Conservation (phyloP, 2,888 invertebrate genomes). For the Ectemnius lituratus region DNA sequence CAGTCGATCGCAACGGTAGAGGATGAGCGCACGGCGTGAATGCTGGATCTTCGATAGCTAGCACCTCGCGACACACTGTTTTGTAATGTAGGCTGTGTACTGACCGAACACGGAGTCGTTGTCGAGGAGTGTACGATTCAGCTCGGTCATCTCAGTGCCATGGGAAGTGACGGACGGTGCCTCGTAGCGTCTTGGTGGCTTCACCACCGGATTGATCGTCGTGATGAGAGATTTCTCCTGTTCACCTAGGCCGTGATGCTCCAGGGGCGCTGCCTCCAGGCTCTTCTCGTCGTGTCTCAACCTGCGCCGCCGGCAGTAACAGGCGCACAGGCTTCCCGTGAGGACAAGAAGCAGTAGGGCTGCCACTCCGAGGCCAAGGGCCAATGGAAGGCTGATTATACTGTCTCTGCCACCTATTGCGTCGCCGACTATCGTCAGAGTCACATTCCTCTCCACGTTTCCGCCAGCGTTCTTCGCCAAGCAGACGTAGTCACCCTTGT, state of each 20-base stretch:
- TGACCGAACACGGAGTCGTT: conserved; percentile 89
- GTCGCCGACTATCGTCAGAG: conserved; percentile 80
- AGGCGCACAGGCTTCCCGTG: conserved; percentile 80
- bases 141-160: conserved; percentile 89
- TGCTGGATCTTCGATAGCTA: conserved; percentile 42
- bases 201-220: conserved; percentile 90
- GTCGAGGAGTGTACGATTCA: conserved; percentile 89
- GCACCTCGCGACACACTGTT: conserved; percentile 66
- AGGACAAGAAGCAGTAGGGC: conserved; percentile 79
- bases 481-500: conserved; percentile 88
- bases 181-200: conserved; percentile 89
- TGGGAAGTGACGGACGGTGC: conserved; percentile 86
- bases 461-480: conserved; percentile 91
- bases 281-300: conserved; percentile 81
- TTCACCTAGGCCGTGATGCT: conserved; percentile 88
- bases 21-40: too few relatives aligned
- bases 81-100: conserved; percentile 76
- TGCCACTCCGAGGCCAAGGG: conserved; percentile 78
- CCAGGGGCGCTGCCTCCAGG: conserved; percentile 82
- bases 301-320: conserved; percentile 80
- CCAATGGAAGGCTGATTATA: conserved; percentile 77
- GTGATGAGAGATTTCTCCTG: conserved; percentile 92
- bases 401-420: conserved; percentile 57
- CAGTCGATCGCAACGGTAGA: too few relatives aligned
- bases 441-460: conserved; percentile 86